A percentile compares a stretch with the other conserved stretches of the same genome.
Conservation (phyloP, 1,140 invertebrate species). For the Ooceraea biroi region DNA sequence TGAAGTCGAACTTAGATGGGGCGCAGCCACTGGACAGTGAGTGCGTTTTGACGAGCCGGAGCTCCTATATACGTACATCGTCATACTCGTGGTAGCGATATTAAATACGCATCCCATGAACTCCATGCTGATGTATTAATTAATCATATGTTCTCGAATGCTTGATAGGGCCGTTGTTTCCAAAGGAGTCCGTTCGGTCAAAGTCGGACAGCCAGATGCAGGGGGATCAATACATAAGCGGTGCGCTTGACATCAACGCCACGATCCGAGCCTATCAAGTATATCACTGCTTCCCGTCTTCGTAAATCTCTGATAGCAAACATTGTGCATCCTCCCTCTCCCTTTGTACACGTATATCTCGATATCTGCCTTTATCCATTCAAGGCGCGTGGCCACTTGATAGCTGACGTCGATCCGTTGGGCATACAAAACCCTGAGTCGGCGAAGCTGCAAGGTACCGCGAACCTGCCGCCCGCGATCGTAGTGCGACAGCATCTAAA, state of each 20-base stretch:
- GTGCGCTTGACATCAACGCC: conserved; percentile 73
- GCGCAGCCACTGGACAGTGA: conserved; percentile 9
- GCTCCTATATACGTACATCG: neutral
- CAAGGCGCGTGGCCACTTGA: conserved; percentile 92
- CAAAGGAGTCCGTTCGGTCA: neutral
- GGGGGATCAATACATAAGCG: conserved; percentile 60
- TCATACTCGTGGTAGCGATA: neutral
- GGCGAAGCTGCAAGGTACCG: conserved; percentile 78
- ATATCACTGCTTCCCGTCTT: neutral
- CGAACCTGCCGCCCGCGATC: conserved; percentile 75
- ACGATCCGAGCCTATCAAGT: conserved; percentile 80
- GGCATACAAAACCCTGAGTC: conserved; percentile 85
- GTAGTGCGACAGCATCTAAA: conserved; percentile 83
- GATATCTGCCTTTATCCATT: conserved; percentile 6
- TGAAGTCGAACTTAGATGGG: neutral
- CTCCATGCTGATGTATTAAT: neutral
- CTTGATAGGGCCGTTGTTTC: conserved; percentile 3
- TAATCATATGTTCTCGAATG: neutral
- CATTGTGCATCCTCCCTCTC: neutral
- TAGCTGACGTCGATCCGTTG: conserved; percentile 93
- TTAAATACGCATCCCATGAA: neutral
- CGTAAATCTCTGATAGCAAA: neutral
- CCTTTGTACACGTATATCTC: neutral
- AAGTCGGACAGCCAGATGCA: conserved; percentile 61
- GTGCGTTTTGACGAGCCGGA: neutral